Base-by-base conservation (phyloP, 1,140 invertebrate genomes). In the Cyclargus thomasi region DNA sequence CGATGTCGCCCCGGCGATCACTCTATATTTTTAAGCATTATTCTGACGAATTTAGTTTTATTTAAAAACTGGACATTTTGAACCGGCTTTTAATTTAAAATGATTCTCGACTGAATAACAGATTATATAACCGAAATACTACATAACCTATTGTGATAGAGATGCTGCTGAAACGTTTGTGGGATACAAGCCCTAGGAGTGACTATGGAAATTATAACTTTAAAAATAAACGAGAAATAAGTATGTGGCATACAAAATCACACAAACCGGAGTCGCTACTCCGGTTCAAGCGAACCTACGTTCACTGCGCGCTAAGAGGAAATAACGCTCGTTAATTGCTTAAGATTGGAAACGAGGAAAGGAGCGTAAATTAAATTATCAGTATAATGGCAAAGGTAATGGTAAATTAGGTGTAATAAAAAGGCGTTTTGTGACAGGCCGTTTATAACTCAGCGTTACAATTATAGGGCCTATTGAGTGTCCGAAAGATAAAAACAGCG, bases 401-500 rank as follows among this genome's bases (percentile, higher is more conserved):
- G 39, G 39, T 47, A 16, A 47, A 47, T 47, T 47, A 47, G 39
- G 39, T 47, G 39, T 47, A 16, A 47, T 47, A 47, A 47, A 29
- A 47, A 47, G 7, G 39, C 55, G 10, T 59, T 59, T 55, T 59
- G 6, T 18, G 55, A 21, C 55, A 4, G 17, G 20, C 18, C 55
- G 55, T 20, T 59, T 21, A 21, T 20, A 7, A 20, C 55, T 59
- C 18, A 8, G 18, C 18, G 18, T n/a, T 47, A 39, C 63, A 47
- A 47, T 64, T 11, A 64, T 17, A 63, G 18, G 36, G 36, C 29
- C 10, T 11, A 53, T 23, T 23, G 62, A 69, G 70, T 74, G 55
- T 74, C 69, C 63, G 67, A 67, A 67, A 71, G 72, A 72, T 78
- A 82, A 85, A 86, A 85, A 85, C 73, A 68, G 65, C 80, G 83